These are phyloP conservation scores for Crossocerus cetratus DNA, from an alignment of 2,888 invertebrate genomes.

Conservation along the genomic window DNA sequence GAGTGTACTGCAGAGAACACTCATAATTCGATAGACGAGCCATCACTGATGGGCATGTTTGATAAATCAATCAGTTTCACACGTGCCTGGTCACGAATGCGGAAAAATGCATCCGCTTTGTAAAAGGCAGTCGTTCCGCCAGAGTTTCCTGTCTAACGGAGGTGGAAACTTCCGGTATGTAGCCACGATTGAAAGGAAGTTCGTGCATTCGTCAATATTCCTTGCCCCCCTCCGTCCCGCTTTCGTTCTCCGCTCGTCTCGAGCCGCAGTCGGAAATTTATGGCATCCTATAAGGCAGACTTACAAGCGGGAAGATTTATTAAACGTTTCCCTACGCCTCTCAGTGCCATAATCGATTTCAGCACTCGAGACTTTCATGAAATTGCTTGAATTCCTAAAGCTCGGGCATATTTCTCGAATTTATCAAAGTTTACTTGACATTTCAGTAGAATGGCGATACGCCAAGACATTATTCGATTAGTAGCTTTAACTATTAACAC, in stretches of 20 bases:
- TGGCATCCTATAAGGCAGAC: not conserved
- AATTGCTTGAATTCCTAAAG: too few relatives aligned
- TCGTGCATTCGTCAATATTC: conserved; percentile 6
- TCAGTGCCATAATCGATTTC: too few relatives aligned
- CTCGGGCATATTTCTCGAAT: too few relatives aligned
- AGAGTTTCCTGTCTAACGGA: conserved; percentile 31
- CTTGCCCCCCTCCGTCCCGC: conserved; percentile 12
- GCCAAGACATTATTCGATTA: too few relatives aligned
- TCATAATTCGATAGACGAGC: too few relatives aligned
- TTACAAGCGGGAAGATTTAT: not conserved
- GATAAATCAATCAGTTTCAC: not conserved
- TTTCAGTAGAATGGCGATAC: too few relatives aligned
- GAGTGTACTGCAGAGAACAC: too few relatives aligned
- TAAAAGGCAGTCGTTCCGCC: not conserved
- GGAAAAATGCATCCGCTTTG: conserved; percentile 15
- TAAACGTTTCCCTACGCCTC: too few relatives aligned
- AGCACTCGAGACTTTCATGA: too few relatives aligned
- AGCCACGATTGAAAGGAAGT: conserved; percentile 20
- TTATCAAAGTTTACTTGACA: too few relatives aligned
- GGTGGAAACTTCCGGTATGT: conserved; percentile 39
- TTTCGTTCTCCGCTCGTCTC: not conserved
- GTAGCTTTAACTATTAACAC: too few relatives aligned
- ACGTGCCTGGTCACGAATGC: conserved; percentile 5
- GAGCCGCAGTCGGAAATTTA: not conserved
- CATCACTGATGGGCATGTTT: too few relatives aligned